These are phyloP conservation scores for Crepidodera aurea DNA, from an alignment of 2,888 invertebrate genomes.

Conservation along the genomic window DNA sequence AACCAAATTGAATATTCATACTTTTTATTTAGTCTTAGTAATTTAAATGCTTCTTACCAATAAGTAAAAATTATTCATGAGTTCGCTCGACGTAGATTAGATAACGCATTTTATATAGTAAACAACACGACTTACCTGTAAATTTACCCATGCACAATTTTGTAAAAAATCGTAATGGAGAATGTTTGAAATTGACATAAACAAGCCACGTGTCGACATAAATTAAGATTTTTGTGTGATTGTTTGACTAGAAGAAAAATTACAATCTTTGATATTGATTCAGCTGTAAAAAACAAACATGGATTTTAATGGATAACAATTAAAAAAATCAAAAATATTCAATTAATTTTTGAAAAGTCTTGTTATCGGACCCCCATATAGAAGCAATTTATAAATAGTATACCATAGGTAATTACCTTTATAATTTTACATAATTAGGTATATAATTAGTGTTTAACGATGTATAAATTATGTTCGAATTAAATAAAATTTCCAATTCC, in stretches of 20 bases:
- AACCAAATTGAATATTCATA: conserved; percentile 3
- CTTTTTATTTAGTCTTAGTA: not conserved
- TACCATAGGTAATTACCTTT: not conserved
- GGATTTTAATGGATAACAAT: too few relatives aligned
- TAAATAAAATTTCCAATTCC: not conserved
- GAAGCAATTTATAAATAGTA: not conserved
- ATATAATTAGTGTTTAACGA: not conserved
- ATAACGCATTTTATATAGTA: not conserved
- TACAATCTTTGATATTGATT: not conserved
- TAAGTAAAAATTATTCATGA: not conserved
- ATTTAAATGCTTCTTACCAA: not conserved
- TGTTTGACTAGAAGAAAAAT: not conserved
- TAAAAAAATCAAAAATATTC: too few relatives aligned
- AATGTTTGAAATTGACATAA: conserved; percentile 9
- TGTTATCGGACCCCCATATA: not conserved
- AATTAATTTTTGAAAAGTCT: too few relatives aligned
- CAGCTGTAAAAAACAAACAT: too few relatives aligned
- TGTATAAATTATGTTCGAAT: not conserved
- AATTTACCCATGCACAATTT: not conserved
- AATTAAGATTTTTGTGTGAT: conserved; percentile 1
- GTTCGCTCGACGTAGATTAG: not conserved
- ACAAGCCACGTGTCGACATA: conserved; percentile 11
- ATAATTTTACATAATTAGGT: not conserved
- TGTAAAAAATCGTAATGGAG: not conserved
- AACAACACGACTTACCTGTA: not conserved